Base-by-base conservation (phyloP, 2,888 invertebrate genomes). In the Lucinisca nassula region DNA sequence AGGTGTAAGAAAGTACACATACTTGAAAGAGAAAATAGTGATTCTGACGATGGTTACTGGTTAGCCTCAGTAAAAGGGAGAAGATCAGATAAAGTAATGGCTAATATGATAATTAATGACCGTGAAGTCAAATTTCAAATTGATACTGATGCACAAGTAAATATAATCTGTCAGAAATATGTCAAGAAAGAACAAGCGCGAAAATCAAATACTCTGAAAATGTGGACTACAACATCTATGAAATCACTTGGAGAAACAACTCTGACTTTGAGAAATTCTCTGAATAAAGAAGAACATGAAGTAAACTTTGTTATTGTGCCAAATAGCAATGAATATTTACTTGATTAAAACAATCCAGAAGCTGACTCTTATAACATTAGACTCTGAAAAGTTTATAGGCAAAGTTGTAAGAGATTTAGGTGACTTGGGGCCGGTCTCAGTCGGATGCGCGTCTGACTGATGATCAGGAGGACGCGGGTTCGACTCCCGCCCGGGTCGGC, bases 71-170 rank as follows among this genome's bases (percentile, higher is more conserved):
- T 37, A 38, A 40, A 40, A 37, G 40, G 30, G n/a, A 40, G 21
- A 38, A n/a, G 32, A 37, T 35, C 32, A 45, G 74, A 74, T 27
- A 74, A n/a, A 55, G 30, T 76, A 12, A 45, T 40, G n/a, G 76
- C 51, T 21, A 79, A 74, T n/a, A 79, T 74, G 75, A 35, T 70
- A 24, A 45, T 87, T 10, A 87, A 82, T 40, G 75, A 87, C 32
- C 14, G 37, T 35, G 55, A 78, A n/a, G 82, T 91, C 0, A 61
- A 67, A 14, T 89, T 90, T 70, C 90, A 92, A 49, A 30, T 91
- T 27, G 89, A 90, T 40, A 87, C 79, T 51, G 92, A 84, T n/a
- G 87, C 88, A 6, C 67, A 83, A 37, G 79, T 84, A 14, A 89
- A 82, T 55, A 74, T 79, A 27, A 79, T 87, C 32, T 14, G 70